A percentile compares a stretch with the other conserved stretches of the same genome.
Conservation (phyloP, 2,888 invertebrate genomes). For the Saturnia pavonia region DNA sequence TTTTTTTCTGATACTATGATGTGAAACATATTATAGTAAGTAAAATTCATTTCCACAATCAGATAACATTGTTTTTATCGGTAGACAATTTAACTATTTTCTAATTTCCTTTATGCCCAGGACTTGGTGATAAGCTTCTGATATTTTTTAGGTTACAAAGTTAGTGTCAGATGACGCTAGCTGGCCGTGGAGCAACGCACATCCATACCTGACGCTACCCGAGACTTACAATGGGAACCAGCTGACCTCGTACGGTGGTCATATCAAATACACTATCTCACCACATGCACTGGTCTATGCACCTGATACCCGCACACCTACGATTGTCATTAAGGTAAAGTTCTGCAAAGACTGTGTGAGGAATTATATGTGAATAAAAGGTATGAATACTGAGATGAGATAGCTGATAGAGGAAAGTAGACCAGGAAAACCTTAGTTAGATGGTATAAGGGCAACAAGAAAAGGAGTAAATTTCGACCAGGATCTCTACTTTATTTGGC, state of each 20-base stretch:
- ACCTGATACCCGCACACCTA: constrained; percentile 75
- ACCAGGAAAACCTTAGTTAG: too few species aligned
- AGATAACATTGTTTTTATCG: too few species aligned
- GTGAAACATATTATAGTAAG: too few species aligned
- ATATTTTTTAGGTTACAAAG: constrained; percentile 60
- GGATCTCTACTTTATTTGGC: too few species aligned
- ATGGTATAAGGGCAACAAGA: too few species aligned
- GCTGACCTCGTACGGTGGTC: constrained; percentile 94
- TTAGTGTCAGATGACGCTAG: constrained; percentile 45
- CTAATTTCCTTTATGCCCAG: neutral
- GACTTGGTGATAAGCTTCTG: neutral
- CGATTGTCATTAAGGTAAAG: constrained; percentile 88
- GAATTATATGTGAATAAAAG: too few species aligned
- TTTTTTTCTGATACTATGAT: too few species aligned
- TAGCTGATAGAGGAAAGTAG: too few species aligned
- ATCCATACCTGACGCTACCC: constrained; percentile 89
- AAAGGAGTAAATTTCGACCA: too few species aligned
- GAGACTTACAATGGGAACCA: constrained; percentile 90
- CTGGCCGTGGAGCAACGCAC: constrained; percentile 40
- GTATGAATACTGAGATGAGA: too few species aligned
- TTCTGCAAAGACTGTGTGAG: too few species aligned
- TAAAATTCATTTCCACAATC: too few species aligned
- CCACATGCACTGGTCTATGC: constrained; percentile 78
- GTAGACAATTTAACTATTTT: neutral
- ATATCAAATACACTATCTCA: constrained; percentile 87